Evolutionary conservation across 2,113 vertebrate species (phyloP).

Genomic region (Seriola dumerili): DNA sequence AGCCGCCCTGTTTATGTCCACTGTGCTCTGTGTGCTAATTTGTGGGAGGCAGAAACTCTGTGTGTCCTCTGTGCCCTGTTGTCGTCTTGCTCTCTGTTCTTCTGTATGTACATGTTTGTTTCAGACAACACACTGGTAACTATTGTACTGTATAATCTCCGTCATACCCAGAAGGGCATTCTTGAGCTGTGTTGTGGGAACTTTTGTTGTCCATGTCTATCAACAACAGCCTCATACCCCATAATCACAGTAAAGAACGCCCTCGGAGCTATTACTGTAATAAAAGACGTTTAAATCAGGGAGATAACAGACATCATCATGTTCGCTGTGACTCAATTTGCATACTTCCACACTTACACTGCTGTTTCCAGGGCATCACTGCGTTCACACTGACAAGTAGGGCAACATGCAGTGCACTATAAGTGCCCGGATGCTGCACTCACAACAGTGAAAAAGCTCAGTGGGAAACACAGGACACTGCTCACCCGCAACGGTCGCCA

Average conservation of each 20-base stretch:
- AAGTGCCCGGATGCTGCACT: too few species aligned
- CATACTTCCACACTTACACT: too few species aligned
- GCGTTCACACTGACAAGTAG: too few species aligned
- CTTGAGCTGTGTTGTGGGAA: slow-evolving; percentile 35
- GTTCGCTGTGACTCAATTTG: background rate
- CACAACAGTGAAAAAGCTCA: too few species aligned
- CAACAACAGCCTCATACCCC: slow-evolving; percentile 39
- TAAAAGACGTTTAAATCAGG: slow-evolving; percentile 36
- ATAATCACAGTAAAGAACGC: slow-evolving; percentile 11
- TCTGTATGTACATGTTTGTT: background rate
- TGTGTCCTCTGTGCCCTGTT: slow-evolving; percentile 13
- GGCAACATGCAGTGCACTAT: too few species aligned
- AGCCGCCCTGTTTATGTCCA: slow-evolving; percentile 4
- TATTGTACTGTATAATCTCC: slow-evolving; percentile 14
- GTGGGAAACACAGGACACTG: too few species aligned
- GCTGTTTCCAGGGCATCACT: too few species aligned
- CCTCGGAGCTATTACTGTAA: slow-evolving; percentile 19
- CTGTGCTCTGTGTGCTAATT: slow-evolving; percentile 2
- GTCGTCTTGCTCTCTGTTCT: slow-evolving; percentile 5
- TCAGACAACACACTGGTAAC: slow-evolving; percentile 21
- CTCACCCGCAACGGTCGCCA: too few species aligned
- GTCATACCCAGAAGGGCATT: slow-evolving; percentile 44
- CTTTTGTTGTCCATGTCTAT: slow-evolving; percentile 26
- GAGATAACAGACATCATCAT: slow-evolving; percentile 33
- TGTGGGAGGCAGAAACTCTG: slow-evolving; percentile 3